These are phyloP conservation scores for Hemicentrotus pulcherrimus DNA, from an alignment of 35 echinoderm and acorn worm genomes.

Conservation along the genomic window DNA sequence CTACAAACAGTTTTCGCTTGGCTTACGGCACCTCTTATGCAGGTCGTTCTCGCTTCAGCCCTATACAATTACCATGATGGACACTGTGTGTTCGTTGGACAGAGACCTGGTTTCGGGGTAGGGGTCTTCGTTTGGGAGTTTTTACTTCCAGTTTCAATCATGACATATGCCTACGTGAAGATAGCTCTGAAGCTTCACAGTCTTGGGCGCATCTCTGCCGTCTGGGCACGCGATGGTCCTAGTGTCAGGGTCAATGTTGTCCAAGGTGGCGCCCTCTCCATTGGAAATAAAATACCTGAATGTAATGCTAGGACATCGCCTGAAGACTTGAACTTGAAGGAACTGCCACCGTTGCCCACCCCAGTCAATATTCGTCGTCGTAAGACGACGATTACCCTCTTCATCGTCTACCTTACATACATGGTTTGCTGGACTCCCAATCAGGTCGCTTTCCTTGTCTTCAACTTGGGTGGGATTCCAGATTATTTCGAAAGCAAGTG, in stretches of 20 bases:
- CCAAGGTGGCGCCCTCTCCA: not conserved
- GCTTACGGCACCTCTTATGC: conserved; percentile 1
- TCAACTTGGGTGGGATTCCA: conserved; percentile 49
- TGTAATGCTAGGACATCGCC: not conserved
- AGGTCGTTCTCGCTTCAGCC: conserved; percentile 4
- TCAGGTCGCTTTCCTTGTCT: conserved; percentile 46
- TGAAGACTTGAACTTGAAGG: too few relatives aligned
- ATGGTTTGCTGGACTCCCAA: conserved; percentile 58
- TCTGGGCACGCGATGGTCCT: not conserved
- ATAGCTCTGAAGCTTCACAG: conserved; percentile 36
- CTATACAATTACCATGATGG: not conserved
- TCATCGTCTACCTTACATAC: conserved; percentile 59
- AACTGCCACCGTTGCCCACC: not conserved
- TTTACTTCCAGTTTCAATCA: conserved; percentile 41
- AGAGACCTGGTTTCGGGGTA: not conserved
- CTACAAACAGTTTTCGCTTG: not conserved
- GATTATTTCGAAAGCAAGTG: conserved; percentile 35
- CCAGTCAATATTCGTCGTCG: not conserved
- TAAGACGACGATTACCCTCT: conserved; percentile 37
- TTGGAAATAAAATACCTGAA: not conserved
- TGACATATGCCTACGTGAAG: conserved; percentile 35
- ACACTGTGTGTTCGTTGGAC: not conserved
- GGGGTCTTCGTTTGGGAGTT: conserved; percentile 47
- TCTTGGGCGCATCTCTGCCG: not conserved
- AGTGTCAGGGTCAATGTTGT: not conserved